These are phyloP conservation scores for Zalophus californianus DNA, from an alignment of 2,797 vertebrate species.

Conservation along the genomic window DNA sequence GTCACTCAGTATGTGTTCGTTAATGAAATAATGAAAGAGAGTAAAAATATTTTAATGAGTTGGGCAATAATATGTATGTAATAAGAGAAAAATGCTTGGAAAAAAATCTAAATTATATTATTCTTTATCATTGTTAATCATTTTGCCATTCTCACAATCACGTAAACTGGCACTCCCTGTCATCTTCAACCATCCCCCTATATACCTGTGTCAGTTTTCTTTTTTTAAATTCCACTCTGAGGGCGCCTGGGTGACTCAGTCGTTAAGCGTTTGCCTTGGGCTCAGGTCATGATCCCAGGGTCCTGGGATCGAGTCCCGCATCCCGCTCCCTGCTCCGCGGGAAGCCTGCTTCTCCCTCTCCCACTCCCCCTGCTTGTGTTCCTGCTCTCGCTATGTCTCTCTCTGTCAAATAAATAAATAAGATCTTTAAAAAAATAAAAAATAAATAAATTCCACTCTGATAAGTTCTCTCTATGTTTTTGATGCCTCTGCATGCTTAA, in stretches of 20 bases:
- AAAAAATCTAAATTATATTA: neutral
- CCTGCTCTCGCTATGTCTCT: too few species aligned
- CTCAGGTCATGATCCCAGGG: too few species aligned
- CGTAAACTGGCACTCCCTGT: neutral
- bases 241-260: too few species aligned
- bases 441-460: neutral
- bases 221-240: neutral
- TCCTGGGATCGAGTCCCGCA: too few species aligned
- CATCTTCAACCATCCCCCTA: neutral
- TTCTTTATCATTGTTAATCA: neutral
- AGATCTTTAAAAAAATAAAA: too few species aligned
- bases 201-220: neutral
- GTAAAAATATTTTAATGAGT: neutral
- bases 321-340: too few species aligned
- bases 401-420: too few species aligned
- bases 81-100: neutral
- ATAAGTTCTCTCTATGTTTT: neutral
- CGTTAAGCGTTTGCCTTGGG: too few species aligned
- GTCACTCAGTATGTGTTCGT: neutral
- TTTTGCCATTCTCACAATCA: neutral
- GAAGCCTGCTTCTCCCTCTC: too few species aligned
- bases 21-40: neutral
- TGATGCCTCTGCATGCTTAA: neutral
- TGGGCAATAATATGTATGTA: neutral
- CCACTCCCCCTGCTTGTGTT: too few species aligned